These are phyloP conservation scores for Chrysomallon squamiferum DNA, from an alignment of 1,140 invertebrate species.

Conservation along the genomic window DNA sequence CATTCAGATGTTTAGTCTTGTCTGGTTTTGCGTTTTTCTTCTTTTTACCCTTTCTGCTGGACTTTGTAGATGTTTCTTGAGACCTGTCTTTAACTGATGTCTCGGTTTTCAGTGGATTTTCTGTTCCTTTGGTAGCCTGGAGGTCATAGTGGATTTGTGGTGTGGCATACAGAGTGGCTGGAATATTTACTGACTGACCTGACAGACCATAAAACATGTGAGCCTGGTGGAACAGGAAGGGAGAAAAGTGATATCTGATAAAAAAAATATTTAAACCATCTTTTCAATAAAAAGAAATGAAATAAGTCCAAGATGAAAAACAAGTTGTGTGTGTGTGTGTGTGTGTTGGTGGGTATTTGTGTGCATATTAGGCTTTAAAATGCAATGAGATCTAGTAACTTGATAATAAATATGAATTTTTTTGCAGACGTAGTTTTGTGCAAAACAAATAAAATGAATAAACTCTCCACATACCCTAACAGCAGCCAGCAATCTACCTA, in stretches of 20 bases:
- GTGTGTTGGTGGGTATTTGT: background rate
- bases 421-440: too few species aligned
- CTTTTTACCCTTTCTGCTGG: slow-evolving; percentile 30
- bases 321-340: background rate
- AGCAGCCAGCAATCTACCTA: slow-evolving; percentile 56
- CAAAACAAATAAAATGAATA: too few species aligned
- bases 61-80: slow-evolving; percentile 6
- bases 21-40: slow-evolving; percentile 21
- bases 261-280: too few species aligned
- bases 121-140: slow-evolving; percentile 1
- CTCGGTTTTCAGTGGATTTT: background rate
- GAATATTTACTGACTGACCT: slow-evolving; percentile 33
- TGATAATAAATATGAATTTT: too few species aligned
- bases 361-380: too few species aligned
- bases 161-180: slow-evolving; percentile 50
- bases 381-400: too few species aligned
- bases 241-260: too few species aligned
- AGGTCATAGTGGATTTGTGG: slow-evolving; percentile 48
- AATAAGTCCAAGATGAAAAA: too few species aligned
- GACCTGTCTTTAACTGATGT: slow-evolving; percentile 6
- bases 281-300: too few species aligned
- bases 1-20: background rate
- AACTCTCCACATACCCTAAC: slow-evolving; percentile 51
- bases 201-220: slow-evolving; percentile 58
- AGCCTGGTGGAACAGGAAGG: slow-evolving; percentile 42